These are phyloP conservation scores for Trichogramma pretiosum DNA, from an alignment of 1,140 invertebrate genomes.

Conservation along the genomic window DNA sequence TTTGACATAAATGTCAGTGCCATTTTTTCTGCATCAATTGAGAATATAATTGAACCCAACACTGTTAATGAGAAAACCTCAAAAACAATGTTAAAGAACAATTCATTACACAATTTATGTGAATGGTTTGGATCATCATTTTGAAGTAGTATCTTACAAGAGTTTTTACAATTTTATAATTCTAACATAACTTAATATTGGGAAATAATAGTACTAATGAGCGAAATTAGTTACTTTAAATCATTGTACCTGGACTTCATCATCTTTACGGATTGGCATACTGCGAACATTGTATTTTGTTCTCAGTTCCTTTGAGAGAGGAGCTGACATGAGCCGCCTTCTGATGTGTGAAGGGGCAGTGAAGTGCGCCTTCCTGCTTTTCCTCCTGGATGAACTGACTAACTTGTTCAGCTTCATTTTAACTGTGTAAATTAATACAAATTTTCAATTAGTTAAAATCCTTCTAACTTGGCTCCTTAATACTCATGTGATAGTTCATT, in stretches of 20 bases:
- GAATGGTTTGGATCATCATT: constrained; percentile 53
- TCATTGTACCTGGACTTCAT: constrained; percentile 85
- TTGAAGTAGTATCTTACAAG: too few relatives aligned
- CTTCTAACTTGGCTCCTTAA: too few relatives aligned
- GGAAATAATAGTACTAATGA: too few relatives aligned
- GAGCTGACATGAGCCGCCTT: constrained; percentile 93
- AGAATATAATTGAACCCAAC: constrained; percentile 31
- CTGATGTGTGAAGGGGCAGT: constrained; percentile 96
- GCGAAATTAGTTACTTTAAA: too few relatives aligned
- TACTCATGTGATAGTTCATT: too few relatives aligned
- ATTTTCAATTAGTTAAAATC: too few relatives aligned
- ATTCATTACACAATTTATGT: constrained; percentile 37
- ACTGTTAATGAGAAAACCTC: constrained; percentile 44
- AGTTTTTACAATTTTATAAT: too few relatives aligned
- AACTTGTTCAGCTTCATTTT: constrained; percentile 93
- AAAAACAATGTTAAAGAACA: constrained; percentile 27
- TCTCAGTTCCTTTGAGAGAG: constrained; percentile 95
- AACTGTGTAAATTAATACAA: too few relatives aligned
- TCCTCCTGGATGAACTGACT: constrained; percentile 89
- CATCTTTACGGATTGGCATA: constrained; percentile 97
- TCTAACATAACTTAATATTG: too few relatives aligned
- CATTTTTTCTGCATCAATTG: constrained; percentile 46
- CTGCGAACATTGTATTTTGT: constrained; percentile 96
- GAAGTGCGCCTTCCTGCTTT: constrained; percentile 96
- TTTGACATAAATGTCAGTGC: constrained; percentile 40